phyloP scores from a whole-genome alignment of 2,888 invertebrate genomes.

The Dicroscelio sp. region DNA sequence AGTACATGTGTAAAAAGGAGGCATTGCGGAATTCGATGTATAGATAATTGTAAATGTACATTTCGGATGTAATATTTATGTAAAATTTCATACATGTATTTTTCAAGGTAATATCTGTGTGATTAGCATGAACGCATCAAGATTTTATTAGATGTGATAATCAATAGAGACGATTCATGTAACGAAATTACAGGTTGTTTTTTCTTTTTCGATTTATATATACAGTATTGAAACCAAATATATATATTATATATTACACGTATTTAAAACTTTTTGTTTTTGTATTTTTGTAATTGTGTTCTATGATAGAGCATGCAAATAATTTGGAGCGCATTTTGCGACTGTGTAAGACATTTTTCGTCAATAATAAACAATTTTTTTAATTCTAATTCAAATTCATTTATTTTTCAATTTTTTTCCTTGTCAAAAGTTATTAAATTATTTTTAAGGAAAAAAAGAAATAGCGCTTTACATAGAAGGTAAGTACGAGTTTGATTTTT shows the following conservation, averaged over 20 bases:
- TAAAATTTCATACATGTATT: conserved; percentile 79
- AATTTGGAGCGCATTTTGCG: conserved; percentile 15
- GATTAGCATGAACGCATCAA: conserved; percentile 67
- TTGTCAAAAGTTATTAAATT: neutral
- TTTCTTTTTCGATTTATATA: conserved; percentile 53
- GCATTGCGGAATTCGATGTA: conserved; percentile 70
- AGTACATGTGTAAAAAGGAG: conserved; percentile 59
- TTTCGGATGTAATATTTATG: conserved; percentile 79
- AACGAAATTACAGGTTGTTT: conserved; percentile 61
- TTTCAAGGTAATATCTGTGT: conserved; percentile 74
- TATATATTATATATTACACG: conserved; percentile 5
- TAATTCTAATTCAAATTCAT: conserved; percentile 32
- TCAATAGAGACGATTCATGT: conserved; percentile 67
- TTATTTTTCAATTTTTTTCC: conserved; percentile 52
- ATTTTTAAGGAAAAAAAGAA: too few species aligned
- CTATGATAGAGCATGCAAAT: conserved; percentile 26
- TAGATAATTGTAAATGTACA: conserved; percentile 78
- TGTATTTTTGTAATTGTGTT: conserved; percentile 60
- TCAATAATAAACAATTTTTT: conserved; percentile 51
- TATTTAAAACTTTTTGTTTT: conserved; percentile 36
- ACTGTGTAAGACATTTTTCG: conserved; percentile 36
- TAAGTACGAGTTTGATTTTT: too few species aligned
- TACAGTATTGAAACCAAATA: conserved; percentile 4
- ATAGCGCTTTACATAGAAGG: too few species aligned
- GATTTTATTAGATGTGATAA: conserved; percentile 68